These are phyloP conservation scores for Macroramphosus scolopax DNA, from an alignment of 2,797 vertebrate genomes.

Conservation along the genomic window DNA sequence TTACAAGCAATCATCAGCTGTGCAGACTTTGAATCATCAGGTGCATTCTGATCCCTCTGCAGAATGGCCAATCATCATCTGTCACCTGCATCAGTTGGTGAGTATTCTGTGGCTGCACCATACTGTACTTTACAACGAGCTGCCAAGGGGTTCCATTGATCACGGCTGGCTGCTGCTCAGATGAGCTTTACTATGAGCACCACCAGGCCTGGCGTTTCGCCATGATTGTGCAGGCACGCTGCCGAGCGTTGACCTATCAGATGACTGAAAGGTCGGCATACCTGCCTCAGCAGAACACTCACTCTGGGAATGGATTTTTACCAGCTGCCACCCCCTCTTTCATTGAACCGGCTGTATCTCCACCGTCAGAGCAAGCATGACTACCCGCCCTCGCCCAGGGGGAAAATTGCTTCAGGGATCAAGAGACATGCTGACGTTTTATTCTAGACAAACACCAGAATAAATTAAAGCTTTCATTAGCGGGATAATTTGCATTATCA, in stretches of 20 bases:
- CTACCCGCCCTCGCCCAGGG: slow-evolving; percentile 55
- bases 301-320: slow-evolving; percentile 78
- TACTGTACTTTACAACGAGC: slow-evolving; percentile 62
- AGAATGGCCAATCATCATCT: slow-evolving; percentile 44
- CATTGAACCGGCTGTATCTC: slow-evolving; percentile 69
- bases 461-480: slow-evolving; percentile 69
- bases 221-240: slow-evolving; percentile 66
- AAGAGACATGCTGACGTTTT: slow-evolving; percentile 75
- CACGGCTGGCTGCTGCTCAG: slow-evolving; percentile 67
- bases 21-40: too few species aligned
- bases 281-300: slow-evolving; percentile 78
- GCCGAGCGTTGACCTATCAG: slow-evolving; percentile 74
- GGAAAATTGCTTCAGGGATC: slow-evolving; percentile 69
- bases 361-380: slow-evolving; percentile 56
- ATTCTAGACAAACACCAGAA: slow-evolving; percentile 61
- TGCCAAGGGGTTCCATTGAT: slow-evolving; percentile 73
- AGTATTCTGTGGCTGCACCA: slow-evolving; percentile 51
- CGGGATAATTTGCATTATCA: slow-evolving; percentile 55
- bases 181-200: slow-evolving; percentile 71
- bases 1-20: too few species aligned
- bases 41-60: slow-evolving; percentile 3
- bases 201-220: slow-evolving; percentile 58
- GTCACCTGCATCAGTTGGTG: too few species aligned
- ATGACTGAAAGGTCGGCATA: slow-evolving; percentile 77
- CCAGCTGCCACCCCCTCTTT: slow-evolving; percentile 66